Conservation (phyloP, 2,113 vertebrate genomes). For the Rhinolophus ferrumequinum region DNA sequence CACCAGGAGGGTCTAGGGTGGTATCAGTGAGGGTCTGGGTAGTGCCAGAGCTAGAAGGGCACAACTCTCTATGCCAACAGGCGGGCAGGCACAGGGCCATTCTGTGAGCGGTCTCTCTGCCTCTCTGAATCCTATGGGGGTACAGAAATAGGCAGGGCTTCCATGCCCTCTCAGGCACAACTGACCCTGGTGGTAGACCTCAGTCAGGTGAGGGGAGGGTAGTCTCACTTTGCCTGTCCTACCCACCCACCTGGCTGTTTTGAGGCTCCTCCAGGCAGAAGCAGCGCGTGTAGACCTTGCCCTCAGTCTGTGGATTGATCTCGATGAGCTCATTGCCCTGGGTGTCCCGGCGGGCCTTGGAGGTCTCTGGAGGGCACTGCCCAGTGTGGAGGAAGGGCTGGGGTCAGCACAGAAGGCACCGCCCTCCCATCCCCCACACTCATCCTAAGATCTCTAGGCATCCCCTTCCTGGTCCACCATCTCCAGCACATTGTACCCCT, state of each 20-base stretch:
- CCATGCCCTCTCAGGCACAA: neutral
- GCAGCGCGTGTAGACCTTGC: slow-evolving; percentile 89
- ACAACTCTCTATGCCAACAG: neutral
- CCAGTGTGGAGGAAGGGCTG: neutral
- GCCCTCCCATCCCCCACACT: no score
- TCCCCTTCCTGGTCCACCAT: neutral
- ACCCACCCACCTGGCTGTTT: slow-evolving; percentile 76
- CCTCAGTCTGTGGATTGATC: slow-evolving; percentile 85
- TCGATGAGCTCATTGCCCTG: slow-evolving; percentile 90
- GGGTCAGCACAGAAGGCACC: slow-evolving; percentile 10
- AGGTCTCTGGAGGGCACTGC: slow-evolving; percentile 91
- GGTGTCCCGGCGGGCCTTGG: slow-evolving; percentile 94
- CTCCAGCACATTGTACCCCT: neutral
- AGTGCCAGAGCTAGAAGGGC: neutral
- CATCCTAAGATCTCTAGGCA: neutral
- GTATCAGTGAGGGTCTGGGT: neutral
- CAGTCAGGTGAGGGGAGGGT: neutral
- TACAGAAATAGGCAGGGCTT: neutral
- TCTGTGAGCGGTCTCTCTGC: neutral
- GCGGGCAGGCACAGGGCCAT: neutral
- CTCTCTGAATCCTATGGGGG: neutral
- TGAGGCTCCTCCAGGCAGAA: slow-evolving; percentile 88
- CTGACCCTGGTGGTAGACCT: neutral
- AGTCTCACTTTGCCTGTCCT: no score
- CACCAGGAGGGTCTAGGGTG: neutral